phyloP scores from a whole-genome alignment of 2,888 invertebrate species.

The Andrena bucephala region DNA sequence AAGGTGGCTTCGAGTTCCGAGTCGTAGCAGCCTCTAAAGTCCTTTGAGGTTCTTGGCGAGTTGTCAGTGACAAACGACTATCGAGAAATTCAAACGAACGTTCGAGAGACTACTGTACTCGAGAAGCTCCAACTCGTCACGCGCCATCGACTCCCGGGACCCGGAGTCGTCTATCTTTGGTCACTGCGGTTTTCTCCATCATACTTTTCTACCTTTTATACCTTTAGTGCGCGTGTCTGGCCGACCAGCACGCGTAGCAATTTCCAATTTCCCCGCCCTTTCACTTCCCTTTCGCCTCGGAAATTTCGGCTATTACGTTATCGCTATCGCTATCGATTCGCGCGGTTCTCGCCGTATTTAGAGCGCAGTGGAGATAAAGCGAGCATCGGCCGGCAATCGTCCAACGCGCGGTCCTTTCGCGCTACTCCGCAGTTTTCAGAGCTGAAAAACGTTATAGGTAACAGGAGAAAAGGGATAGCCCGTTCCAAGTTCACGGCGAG shows the following conservation, averaged over 20 bases:
- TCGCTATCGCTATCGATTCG: slow-evolving; percentile 3
- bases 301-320: neutral
- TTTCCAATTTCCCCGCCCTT: too few species aligned
- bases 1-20: neutral
- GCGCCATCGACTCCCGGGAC: too few species aligned
- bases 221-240: too few species aligned
- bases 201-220: too few species aligned
- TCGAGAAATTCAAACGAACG: slow-evolving; percentile 22
- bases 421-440: slow-evolving; percentile 21
- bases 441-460: slow-evolving; percentile 25
- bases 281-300: neutral
- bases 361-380: neutral
- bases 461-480: slow-evolving; percentile 34
- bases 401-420: slow-evolving; percentile 17
- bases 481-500: slow-evolving; percentile 61
- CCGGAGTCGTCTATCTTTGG: neutral
- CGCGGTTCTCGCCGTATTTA: neutral
- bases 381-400: neutral
- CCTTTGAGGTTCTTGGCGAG: slow-evolving; percentile 28
- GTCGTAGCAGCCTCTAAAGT: too few species aligned
- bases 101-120: neutral
- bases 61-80: slow-evolving; percentile 22
- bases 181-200: neutral
- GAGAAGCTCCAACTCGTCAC: slow-evolving; percentile 10
- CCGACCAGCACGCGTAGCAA: too few species aligned